Conservation (phyloP, 1,140 invertebrate genomes). For the Bombus terrestris region DNA sequence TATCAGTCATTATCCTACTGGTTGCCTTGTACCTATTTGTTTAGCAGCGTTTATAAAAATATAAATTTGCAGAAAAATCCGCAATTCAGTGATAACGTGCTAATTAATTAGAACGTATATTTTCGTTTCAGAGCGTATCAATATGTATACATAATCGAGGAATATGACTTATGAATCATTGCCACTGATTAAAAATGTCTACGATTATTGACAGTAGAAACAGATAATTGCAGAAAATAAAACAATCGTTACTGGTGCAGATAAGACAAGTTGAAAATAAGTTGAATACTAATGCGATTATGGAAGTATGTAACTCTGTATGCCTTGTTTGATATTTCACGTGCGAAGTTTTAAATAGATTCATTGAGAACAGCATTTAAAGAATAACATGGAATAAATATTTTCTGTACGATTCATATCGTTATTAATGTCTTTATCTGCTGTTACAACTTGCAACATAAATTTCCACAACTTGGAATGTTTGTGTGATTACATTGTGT, state of each 20-base stretch:
- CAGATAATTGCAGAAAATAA: slow-evolving; percentile 2
- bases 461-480: background rate
- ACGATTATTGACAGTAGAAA: background rate
- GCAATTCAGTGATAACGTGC: background rate
- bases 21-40: background rate
- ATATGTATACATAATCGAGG: background rate
- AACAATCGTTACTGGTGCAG: background rate
- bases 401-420: background rate
- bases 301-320: background rate
- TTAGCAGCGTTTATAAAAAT: background rate
- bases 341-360: background rate
- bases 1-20: no score
- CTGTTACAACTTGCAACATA: background rate
- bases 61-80: background rate
- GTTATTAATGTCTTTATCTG: background rate
- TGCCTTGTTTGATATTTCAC: background rate
- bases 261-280: background rate
- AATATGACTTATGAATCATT: background rate
- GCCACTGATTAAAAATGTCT: background rate
- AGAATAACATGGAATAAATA: background rate
- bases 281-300: background rate
- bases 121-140: background rate
- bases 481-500: background rate
- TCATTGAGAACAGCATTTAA: background rate
- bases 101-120: background rate